A percentile compares a stretch with the other conserved stretches of the same genome.
phyloP scores from a whole-genome alignment of 37 sponge, comb jelly and placozoan genomes.

The Cladorhizidae sp. region DNA sequence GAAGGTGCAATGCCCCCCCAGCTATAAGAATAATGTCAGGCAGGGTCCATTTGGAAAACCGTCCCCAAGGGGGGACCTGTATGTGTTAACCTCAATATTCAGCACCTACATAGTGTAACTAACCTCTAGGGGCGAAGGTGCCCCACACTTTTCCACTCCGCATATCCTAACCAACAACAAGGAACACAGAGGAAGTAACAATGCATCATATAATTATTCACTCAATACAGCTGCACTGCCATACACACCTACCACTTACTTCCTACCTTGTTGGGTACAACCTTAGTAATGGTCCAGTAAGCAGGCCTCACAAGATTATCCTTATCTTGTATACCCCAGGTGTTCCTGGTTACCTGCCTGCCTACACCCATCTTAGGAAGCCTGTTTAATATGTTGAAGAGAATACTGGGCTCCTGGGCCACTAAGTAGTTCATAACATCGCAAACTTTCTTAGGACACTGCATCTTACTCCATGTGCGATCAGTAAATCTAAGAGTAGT shows the following conservation, averaged over 20 bases:
- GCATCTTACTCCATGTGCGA: background rate
- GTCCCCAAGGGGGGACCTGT: too few relatives aligned
- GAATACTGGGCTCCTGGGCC: conserved; percentile 30
- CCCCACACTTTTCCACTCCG: conserved; percentile 11
- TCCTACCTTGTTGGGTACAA: conserved; percentile 19
- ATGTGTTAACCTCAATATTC: background rate
- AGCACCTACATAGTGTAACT: background rate
- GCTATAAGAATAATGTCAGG: too few relatives aligned
- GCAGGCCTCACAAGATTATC: background rate
- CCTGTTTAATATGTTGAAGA: conserved; percentile 40
- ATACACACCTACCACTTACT: too few relatives aligned
- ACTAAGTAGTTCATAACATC: conserved; percentile 10
- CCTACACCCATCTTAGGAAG: conserved; percentile 44
- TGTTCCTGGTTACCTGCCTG: conserved; percentile 41
- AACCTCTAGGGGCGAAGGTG: conserved; percentile 2
- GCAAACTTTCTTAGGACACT: background rate
- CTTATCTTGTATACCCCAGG: conserved; percentile 28
- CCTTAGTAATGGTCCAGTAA: conserved; percentile 63
- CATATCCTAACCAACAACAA: background rate
- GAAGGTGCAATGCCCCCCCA: too few relatives aligned
- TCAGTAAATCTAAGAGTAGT: background rate
- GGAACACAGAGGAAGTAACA: background rate
- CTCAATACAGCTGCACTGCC: too few relatives aligned
- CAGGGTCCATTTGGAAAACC: too few relatives aligned
- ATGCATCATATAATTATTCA: conserved; percentile 3